These are phyloP conservation scores for Kryptolebias ocellatus DNA, from an alignment of 2,797 vertebrate genomes.

Conservation along the genomic window DNA sequence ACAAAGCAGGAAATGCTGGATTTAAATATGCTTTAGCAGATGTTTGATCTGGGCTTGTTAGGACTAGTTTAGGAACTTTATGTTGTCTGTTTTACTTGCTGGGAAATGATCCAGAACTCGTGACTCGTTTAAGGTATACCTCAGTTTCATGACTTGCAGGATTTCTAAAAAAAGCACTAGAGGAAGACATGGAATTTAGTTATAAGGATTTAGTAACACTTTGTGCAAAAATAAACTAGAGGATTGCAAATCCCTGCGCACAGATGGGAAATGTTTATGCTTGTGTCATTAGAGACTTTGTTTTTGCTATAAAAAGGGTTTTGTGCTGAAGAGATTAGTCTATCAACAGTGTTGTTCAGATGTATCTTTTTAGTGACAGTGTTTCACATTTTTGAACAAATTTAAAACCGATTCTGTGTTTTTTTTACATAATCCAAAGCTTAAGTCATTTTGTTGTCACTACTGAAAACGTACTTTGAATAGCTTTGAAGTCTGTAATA, in stretches of 20 bases:
- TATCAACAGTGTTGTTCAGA: not conserved
- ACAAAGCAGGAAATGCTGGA: not conserved
- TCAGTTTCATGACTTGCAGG: not conserved
- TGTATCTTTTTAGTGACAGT: not conserved
- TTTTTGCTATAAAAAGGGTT: not conserved
- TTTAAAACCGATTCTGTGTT: too few species aligned
- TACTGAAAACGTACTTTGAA: too few species aligned
- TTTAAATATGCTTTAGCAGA: constrained; percentile 1
- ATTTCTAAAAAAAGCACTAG: not conserved
- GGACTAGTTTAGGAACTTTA: not conserved
- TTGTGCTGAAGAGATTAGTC: not conserved
- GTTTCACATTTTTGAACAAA: too few species aligned
- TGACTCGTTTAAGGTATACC: not conserved
- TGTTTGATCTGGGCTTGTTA: not conserved
- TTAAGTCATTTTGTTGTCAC: too few species aligned
- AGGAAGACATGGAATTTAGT: not conserved
- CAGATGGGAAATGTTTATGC: not conserved
- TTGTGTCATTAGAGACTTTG: not conserved
- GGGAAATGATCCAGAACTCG: not conserved
- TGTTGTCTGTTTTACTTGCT: not conserved
- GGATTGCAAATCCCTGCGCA: not conserved
- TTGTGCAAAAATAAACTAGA: not conserved
- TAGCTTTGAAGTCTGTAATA: too few species aligned
- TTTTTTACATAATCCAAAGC: too few species aligned
- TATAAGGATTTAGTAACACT: not conserved